Evolutionary conservation across 2,888 invertebrate species (phyloP).

Genomic region (Hybos culiciformis): DNA sequence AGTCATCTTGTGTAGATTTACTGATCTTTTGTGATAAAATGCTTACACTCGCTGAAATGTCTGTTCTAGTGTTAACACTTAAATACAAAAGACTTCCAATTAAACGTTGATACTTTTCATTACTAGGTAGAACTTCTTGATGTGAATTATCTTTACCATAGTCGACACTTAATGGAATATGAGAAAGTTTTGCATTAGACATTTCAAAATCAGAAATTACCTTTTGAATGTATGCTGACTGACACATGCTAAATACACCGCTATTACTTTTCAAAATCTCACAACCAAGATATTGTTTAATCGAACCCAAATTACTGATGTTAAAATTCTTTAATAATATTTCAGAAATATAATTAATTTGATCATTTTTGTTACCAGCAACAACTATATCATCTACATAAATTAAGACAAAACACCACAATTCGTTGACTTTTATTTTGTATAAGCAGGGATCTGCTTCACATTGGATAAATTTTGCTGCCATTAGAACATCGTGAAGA

Average conservation of each 20-base stretch:
- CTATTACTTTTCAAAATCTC: neutral
- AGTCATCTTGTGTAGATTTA: slow-evolving; percentile 16
- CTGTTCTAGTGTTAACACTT: slow-evolving; percentile 6
- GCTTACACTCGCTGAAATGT: slow-evolving; percentile 1
- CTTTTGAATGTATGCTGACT: no score
- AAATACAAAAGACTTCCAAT: slow-evolving; percentile 5
- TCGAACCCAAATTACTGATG: neutral
- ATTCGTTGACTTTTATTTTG: neutral
- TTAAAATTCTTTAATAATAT: neutral
- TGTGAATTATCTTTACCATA: neutral
- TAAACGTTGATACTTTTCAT: neutral
- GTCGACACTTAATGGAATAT: neutral
- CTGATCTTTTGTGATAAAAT: slow-evolving; percentile 15
- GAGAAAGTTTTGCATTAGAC: neutral
- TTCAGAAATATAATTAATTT: neutral
- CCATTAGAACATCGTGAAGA: neutral
- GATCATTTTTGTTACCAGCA: neutral
- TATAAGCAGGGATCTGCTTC: slow-evolving; percentile 7
- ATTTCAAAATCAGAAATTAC: no score
- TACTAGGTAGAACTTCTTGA: slow-evolving; percentile 2
- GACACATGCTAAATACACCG: neutral
- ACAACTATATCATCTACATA: slow-evolving; percentile 3
- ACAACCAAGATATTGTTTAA: no score
- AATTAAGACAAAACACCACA: slow-evolving; percentile 1
- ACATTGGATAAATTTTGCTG: neutral